These are phyloP conservation scores for Cryptomyrus ogoouensis DNA, from an alignment of 2,113 vertebrate genomes.

Conservation along the genomic window DNA sequence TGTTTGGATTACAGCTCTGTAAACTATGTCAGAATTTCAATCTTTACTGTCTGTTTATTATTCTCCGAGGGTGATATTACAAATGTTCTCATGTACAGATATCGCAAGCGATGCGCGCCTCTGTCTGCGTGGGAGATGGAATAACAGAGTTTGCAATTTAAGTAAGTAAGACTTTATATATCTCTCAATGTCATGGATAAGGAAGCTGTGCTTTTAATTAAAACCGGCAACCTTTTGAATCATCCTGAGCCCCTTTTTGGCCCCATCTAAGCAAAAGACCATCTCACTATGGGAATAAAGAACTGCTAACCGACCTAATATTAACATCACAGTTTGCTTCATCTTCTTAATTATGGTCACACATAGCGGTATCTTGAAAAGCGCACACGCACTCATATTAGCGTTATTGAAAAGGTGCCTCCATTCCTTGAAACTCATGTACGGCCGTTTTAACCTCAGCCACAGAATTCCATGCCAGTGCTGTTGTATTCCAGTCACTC, in stretches of 20 bases:
- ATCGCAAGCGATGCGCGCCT: constrained; percentile 33
- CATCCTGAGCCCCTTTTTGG: not conserved
- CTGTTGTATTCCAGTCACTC: not conserved
- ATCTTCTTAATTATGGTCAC: not conserved
- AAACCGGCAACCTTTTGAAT: not conserved
- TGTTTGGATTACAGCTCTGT: constrained; percentile 94
- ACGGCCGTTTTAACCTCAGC: not conserved
- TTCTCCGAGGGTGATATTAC: constrained; percentile 80
- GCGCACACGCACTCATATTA: not conserved
- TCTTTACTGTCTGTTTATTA: constrained; percentile 86
- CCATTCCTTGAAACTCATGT: not conserved
- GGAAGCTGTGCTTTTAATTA: not conserved
- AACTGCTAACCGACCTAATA: not conserved
- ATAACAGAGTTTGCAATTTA: not conserved
- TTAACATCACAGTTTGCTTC: not conserved
- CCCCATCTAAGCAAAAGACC: not conserved
- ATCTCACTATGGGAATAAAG: not conserved
- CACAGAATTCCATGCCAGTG: not conserved
- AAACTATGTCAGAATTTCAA: constrained; percentile 90
- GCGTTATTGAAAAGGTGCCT: not conserved
- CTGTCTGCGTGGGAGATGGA: not conserved
- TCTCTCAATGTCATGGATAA: not conserved
- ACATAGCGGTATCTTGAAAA: not conserved
- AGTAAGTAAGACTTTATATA: not conserved
- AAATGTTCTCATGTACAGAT: constrained; percentile 74